Conservation (phyloP, 2,797 vertebrate genomes). For the Xyrichtys novacula region DNA sequence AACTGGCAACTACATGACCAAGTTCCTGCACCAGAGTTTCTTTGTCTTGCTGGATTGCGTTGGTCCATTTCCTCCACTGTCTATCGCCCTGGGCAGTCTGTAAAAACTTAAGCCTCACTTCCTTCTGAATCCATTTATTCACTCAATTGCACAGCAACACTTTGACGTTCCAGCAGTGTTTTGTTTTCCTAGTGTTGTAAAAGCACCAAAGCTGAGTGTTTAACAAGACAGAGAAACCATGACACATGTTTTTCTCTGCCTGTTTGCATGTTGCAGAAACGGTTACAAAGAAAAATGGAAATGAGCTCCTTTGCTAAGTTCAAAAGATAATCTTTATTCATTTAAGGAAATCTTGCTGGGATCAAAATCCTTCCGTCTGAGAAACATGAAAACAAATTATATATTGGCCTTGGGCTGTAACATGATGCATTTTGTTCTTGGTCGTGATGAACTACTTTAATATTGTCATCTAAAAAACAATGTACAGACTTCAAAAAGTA, state of each 20-base stretch:
- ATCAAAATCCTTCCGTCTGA: not conserved
- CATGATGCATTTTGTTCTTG: too few relatives aligned
- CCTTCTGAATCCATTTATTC: conserved; percentile 41
- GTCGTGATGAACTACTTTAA: too few relatives aligned
- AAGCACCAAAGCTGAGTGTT: not conserved
- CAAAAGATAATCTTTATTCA: not conserved
- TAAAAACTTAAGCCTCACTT: conserved; percentile 34
- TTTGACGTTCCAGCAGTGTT: conserved; percentile 35
- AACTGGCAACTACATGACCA: not conserved
- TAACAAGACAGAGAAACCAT: not conserved
- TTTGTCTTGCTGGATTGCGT: conserved; percentile 11
- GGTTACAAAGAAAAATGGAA: not conserved
- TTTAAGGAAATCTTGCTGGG: not conserved
- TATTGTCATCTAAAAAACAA: too few relatives aligned
- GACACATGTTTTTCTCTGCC: not conserved
- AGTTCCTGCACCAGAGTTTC: not conserved
- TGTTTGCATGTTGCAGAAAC: not conserved
- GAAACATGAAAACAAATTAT: not conserved
- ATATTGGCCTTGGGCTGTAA: too few relatives aligned
- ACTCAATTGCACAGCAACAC: conserved; percentile 36
- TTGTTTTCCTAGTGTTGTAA: not conserved
- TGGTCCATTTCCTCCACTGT: conserved; percentile 31
- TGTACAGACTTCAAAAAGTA: too few relatives aligned
- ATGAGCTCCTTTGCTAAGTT: not conserved
- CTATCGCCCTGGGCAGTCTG: conserved; percentile 26